phyloP scores from a whole-genome alignment of 2,888 invertebrate species.

The Macaria liturata region DNA sequence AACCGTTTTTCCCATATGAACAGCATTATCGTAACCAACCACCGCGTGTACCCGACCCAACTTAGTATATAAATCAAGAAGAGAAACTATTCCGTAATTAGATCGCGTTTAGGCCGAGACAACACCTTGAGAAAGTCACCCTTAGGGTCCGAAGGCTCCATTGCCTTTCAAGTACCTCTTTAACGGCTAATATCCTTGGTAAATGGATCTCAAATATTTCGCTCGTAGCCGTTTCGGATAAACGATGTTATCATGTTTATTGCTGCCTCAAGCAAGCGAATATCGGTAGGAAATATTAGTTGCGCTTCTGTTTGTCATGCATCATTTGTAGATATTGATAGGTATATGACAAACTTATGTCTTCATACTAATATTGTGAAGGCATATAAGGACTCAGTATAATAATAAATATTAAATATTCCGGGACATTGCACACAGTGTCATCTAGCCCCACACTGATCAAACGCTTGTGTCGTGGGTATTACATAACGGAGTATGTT shows the following conservation, averaged over 20 bases:
- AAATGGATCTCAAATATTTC: slow-evolving; percentile 80
- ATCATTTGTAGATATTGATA: too few relatives aligned
- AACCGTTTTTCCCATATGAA: too few relatives aligned
- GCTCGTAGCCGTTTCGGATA: slow-evolving; percentile 64
- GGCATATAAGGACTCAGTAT: too few relatives aligned
- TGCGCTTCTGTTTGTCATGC: too few relatives aligned
- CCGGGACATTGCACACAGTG: too few relatives aligned
- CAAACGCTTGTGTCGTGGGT: too few relatives aligned
- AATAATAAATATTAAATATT: too few relatives aligned
- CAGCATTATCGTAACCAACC: slow-evolving; percentile 19
- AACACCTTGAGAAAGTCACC: slow-evolving; percentile 79
- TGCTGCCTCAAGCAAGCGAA: slow-evolving; percentile 32
- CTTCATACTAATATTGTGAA: too few relatives aligned
- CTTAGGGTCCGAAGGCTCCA: slow-evolving; percentile 74
- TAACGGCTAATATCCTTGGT: slow-evolving; percentile 80
- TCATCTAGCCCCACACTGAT: too few relatives aligned
- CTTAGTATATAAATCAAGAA: slow-evolving; percentile 84
- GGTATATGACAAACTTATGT: too few relatives aligned
- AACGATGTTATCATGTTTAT: slow-evolving; percentile 73
- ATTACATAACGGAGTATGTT: too few relatives aligned
- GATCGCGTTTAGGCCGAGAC: slow-evolving; percentile 81
- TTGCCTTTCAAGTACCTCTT: slow-evolving; percentile 81
- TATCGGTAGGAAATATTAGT: too few relatives aligned
- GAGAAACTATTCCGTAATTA: slow-evolving; percentile 84
- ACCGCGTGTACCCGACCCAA: slow-evolving; percentile 73